A percentile compares a stretch with the other conserved stretches of the same genome.
These are phyloP conservation scores for Lasioglossum albipes DNA, from an alignment of 1,140 invertebrate genomes.

Conservation along the genomic window DNA sequence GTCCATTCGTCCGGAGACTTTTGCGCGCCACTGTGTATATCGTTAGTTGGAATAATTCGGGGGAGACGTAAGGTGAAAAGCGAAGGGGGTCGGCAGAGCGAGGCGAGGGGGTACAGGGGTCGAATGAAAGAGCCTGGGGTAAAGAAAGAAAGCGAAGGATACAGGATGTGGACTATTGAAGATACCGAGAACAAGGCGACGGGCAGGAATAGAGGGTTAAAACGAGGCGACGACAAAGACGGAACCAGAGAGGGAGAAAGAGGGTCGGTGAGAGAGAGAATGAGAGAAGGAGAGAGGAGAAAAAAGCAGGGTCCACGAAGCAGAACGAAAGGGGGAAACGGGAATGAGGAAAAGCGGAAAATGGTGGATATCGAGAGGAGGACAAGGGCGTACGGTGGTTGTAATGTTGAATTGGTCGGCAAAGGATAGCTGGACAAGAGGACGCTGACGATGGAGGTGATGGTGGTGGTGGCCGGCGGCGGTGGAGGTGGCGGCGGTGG, in stretches of 20 bases:
- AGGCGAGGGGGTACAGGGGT: background rate
- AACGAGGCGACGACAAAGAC: background rate
- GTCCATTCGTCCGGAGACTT: background rate
- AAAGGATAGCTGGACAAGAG: conserved; percentile 3
- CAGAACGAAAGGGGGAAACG: conserved; percentile 3
- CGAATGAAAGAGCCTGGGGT: background rate
- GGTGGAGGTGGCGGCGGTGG: background rate
- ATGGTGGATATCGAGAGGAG: background rate
- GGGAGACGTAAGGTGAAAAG: conserved; percentile 7
- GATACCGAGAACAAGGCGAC: background rate
- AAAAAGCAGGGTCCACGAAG: background rate
- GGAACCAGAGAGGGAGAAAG: too few species aligned
- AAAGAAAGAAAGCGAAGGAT: conserved; percentile 7
- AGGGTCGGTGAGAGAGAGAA: background rate
- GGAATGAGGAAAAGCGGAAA: conserved; percentile 15
- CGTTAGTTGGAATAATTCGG: background rate
- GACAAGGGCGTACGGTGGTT: conserved; percentile 10
- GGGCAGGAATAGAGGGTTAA: background rate
- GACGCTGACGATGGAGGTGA: background rate
- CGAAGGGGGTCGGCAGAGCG: too few species aligned
- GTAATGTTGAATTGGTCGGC: conserved; percentile 7
- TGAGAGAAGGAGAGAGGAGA: conserved; percentile 10
- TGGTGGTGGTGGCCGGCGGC: background rate
- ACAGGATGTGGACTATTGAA: background rate
- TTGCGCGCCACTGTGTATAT: background rate